Base-by-base conservation (phyloP, 1,140 invertebrate species). In the Nixonia krombeini region DNA sequence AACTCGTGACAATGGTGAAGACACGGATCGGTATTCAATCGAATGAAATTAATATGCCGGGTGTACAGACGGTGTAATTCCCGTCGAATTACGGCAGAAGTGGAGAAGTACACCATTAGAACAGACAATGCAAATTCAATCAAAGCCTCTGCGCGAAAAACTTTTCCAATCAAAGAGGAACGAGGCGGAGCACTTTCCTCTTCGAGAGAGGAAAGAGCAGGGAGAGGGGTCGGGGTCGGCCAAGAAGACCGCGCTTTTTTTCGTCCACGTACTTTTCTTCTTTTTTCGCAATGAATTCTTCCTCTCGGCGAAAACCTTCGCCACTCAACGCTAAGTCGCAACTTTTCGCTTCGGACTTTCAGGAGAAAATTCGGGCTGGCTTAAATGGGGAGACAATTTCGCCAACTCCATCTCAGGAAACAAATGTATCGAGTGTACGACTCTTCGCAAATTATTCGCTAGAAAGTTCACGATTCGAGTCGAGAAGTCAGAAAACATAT, bases 121-220 rank as follows among this genome's bases (percentile, higher is more conserved):
- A 44, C 21, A 46, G 71, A 69, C 58, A 56, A 76, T 76, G 71
- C 64, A 75, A 66, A 78, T 78, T 77, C 66, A 74, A 74, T 78
- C 71, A 76, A 78, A 76, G 59, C 73, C 57, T 26, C 42, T 38
- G 10, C 45, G 64, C 40, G 41, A 67, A 67, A 75, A 80, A 80
- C 68, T 80, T 80, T 80, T 80, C 66, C 71, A 80, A 80, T 80
- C 75, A 79, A 72, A 71, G 47, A 35, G 61, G 42, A 45, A 59
- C 55, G 55, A 56, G 41, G 18, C 12, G 21, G 10, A 57, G 37
- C 40, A 63, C 56, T 45, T 28, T 66, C 31, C 25, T 40, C n/a
- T 37, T 47, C 13, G 29, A 38, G 29, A 49, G 17, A 28, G 10
- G 38, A 18, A 21, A 31, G 28, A 18, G 4, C 12, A 15, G 1